Percentiles rank a stretch among this genome's conserved stretches.
These are phyloP conservation scores for Chaetoderma sp. DNA, from an alignment of 2,888 invertebrate species.

Conservation along the genomic window DNA sequence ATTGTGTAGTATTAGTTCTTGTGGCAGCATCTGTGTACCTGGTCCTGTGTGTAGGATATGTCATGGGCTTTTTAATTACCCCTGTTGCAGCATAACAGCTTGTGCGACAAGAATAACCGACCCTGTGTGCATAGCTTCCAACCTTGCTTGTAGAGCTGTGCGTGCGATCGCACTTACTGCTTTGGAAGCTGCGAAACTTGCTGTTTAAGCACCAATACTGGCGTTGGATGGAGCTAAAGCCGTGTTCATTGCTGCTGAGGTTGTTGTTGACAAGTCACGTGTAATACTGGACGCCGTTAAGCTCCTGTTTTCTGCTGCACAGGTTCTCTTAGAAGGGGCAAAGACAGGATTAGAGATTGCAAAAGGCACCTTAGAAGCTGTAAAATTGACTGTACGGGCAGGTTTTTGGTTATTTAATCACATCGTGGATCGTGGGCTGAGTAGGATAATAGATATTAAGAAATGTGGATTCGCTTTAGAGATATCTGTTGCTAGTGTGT, in stretches of 20 bases:
- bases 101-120: not conserved
- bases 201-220: not conserved
- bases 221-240: not conserved
- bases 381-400: not conserved
- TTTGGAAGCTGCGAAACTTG: conserved; percentile 1
- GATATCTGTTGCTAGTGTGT: not conserved
- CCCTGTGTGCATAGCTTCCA: not conserved
- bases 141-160: not conserved
- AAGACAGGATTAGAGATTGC: not conserved
- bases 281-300: not conserved
- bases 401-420: conserved; percentile 11
- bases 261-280: conserved; percentile 2
- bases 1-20: not conserved
- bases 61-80: not conserved
- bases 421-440: conserved; percentile 6
- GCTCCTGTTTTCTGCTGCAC: not conserved
- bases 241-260: not conserved
- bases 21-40: conserved; percentile 2
- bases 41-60: not conserved
- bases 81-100: not conserved
- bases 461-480: conserved; percentile 9
- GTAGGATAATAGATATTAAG: conserved; percentile 9
- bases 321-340: not conserved
- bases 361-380: not conserved
- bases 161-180: not conserved